phyloP scores from a whole-genome alignment of 2,888 invertebrate genomes.

The Rotaria socialis region DNA sequence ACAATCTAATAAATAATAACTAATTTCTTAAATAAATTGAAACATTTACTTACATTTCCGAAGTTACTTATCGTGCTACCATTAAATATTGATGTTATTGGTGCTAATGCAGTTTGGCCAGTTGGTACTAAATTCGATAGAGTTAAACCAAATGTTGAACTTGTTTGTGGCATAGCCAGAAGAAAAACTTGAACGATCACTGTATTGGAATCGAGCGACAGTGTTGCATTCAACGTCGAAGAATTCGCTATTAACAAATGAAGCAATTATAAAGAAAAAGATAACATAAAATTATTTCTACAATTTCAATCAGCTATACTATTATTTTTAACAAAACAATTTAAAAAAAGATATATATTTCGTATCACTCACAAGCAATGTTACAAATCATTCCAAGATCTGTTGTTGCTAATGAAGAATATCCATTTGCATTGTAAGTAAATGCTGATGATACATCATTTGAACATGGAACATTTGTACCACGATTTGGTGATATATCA shows the following conservation, averaged over 20 bases:
- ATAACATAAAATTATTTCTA: neutral
- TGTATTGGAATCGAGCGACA: neutral
- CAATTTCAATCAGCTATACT: too few species aligned
- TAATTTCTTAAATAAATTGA: neutral
- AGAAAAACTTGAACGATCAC: neutral
- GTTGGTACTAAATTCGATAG: neutral
- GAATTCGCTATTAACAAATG: neutral
- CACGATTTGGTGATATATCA: slow-evolving; percentile 32
- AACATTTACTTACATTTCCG: neutral
- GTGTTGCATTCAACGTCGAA: neutral
- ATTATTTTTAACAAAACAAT: too few species aligned
- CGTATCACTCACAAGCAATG: slow-evolving; percentile 24
- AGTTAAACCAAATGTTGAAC: neutral
- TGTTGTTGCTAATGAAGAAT: neutral
- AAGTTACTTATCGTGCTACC: neutral
- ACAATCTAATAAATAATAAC: too few species aligned
- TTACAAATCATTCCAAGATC: slow-evolving; percentile 40
- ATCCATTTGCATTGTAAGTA: slow-evolving; percentile 8
- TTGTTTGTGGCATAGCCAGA: neutral
- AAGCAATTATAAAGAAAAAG: slow-evolving; percentile 4
- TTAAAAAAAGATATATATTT: neutral
- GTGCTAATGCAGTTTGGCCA: neutral
- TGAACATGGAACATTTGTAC: slow-evolving; percentile 39
- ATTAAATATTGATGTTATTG: neutral
- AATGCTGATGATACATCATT: slow-evolving; percentile 33